Conservation (phyloP, 2,797 vertebrate genomes). For the Lepilemur septentrionalis region DNA sequence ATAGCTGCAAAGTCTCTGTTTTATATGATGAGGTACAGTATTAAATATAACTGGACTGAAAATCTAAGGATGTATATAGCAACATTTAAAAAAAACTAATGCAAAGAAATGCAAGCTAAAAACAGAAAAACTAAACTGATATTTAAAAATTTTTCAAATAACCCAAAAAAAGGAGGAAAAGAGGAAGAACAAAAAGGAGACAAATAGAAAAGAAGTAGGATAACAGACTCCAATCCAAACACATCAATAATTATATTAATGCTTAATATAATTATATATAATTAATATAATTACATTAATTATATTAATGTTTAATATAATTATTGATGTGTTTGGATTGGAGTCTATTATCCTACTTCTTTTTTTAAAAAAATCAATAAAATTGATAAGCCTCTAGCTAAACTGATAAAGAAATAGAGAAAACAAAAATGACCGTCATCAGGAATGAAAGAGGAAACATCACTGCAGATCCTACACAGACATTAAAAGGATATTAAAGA, state of each 20-base stretch:
- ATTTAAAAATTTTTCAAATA: background rate
- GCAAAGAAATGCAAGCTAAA: background rate
- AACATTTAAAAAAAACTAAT: too few species aligned
- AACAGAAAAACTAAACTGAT: background rate
- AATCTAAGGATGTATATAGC: too few species aligned
- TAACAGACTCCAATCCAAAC: background rate
- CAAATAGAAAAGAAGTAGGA: background rate
- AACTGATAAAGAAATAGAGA: background rate
- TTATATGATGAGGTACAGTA: too few species aligned
- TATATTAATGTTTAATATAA: too few species aligned
- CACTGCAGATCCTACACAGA: background rate
- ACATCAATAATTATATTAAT: background rate
- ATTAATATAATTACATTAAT: too few species aligned
- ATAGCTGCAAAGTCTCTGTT: too few species aligned
- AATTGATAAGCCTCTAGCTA: background rate
- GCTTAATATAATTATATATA: too few species aligned
- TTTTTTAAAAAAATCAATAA: background rate
- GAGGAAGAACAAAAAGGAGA: background rate
- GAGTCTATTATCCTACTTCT: too few species aligned
- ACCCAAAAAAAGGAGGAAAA: background rate
- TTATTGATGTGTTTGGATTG: too few species aligned
- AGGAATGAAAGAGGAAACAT: background rate
- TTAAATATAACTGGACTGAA: too few species aligned
- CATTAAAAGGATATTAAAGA: background rate
- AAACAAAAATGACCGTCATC: background rate